Evolutionary conservation across 2,888 invertebrate genomes (phyloP).

Genomic region (Siphlonurus alternatus): DNA sequence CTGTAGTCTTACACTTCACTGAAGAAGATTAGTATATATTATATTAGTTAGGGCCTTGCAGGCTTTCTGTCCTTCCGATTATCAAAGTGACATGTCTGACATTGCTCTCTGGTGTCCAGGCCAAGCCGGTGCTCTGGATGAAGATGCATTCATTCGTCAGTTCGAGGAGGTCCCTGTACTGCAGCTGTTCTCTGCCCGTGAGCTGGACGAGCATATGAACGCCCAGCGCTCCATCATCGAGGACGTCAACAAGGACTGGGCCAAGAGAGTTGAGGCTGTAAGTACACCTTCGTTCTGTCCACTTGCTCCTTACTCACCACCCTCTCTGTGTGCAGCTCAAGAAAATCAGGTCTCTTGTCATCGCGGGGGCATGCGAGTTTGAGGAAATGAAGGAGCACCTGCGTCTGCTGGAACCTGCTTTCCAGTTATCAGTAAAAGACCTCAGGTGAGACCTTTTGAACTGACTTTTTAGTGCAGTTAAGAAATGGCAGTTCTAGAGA

Average conservation of each 20-base stretch:
- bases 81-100: background rate
- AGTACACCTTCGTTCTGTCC: conserved; percentile 21
- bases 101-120: too few relatives aligned
- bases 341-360: conserved; percentile 63
- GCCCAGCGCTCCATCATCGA: conserved; percentile 55
- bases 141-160: conserved; percentile 68
- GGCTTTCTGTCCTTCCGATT: background rate
- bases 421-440: conserved; percentile 70
- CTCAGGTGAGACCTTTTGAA: conserved; percentile 41
- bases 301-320: conserved; percentile 9
- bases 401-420: conserved; percentile 61
- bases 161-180: conserved; percentile 72
- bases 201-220: conserved; percentile 65
- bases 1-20: background rate
- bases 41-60: too few relatives aligned
- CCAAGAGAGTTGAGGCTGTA: conserved; percentile 81
- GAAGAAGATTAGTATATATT: background rate
- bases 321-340: conserved; percentile 45
- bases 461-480: too few relatives aligned
- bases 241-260: conserved; percentile 81
- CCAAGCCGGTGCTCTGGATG: conserved; percentile 60
- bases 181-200: conserved; percentile 65
- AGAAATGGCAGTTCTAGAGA: too few relatives aligned
- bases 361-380: conserved; percentile 62
- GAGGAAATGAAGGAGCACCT: conserved; percentile 57